Conservation (phyloP, 2,113 vertebrate genomes). For the Xenopus laevis region DNA sequence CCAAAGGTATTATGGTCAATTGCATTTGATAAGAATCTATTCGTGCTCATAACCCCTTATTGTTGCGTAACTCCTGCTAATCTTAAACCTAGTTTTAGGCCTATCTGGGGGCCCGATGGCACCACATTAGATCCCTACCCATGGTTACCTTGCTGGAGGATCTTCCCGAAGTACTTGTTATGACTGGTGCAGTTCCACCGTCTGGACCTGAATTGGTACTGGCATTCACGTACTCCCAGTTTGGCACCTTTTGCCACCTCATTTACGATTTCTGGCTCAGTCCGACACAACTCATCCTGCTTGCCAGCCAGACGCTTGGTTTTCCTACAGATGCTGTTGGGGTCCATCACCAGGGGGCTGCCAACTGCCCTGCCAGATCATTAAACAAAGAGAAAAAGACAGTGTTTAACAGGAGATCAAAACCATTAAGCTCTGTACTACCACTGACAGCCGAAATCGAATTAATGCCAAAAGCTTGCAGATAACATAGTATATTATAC, state of each 20-base stretch:
- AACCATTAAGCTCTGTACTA: too few species aligned
- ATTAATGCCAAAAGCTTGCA: too few species aligned
- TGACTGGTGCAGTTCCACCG: conserved; percentile 97
- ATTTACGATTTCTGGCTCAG: conserved; percentile 89
- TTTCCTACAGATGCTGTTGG: conserved; percentile 96
- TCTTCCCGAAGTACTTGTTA: conserved; percentile 94
- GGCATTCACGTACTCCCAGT: conserved; percentile 89
- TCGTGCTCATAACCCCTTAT: too few species aligned
- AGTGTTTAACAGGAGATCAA: not conserved
- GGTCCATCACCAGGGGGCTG: conserved; percentile 95
- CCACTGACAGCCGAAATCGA: too few species aligned
- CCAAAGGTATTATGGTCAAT: too few species aligned
- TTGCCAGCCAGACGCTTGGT: conserved; percentile 86
- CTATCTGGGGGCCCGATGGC: too few species aligned
- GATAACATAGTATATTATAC: too few species aligned
- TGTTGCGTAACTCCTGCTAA: too few species aligned
- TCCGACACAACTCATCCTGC: conserved; percentile 91
- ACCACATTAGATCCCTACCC: not conserved
- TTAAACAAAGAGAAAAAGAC: conserved; percentile 32
- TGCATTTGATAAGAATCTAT: too few species aligned
- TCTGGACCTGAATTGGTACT: conserved; percentile 93
- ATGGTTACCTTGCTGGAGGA: conserved; percentile 92
- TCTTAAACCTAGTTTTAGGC: too few species aligned
- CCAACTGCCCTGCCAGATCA: conserved; percentile 84
- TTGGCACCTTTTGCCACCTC: conserved; percentile 90